These are phyloP conservation scores for Chrysodeixis includens DNA, from an alignment of 2,888 invertebrate genomes.

Conservation along the genomic window DNA sequence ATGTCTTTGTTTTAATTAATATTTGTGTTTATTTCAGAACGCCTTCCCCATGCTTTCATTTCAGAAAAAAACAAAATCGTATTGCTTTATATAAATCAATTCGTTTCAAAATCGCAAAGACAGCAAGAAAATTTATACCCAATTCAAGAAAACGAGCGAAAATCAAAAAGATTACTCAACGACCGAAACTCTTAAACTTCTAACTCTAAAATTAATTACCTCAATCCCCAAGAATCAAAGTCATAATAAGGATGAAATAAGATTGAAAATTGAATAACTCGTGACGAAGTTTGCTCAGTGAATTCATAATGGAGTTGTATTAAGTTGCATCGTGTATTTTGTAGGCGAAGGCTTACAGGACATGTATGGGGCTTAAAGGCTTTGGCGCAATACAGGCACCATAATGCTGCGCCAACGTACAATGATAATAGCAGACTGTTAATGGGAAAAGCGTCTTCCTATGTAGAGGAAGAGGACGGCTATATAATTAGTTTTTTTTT, in stretches of 20 bases:
- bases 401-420: too few species aligned
- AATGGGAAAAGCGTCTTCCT: too few species aligned
- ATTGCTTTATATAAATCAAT: not conserved
- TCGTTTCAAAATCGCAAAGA: not conserved
- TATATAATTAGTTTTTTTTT: too few species aligned
- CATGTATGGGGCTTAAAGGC: conserved; percentile 38
- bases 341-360: conserved; percentile 8
- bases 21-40: too few species aligned
- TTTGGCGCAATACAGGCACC: not conserved
- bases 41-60: too few species aligned
- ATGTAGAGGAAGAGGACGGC: too few species aligned
- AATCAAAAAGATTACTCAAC: conserved; percentile 9
- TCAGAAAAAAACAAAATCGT: too few species aligned
- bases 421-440: too few species aligned
- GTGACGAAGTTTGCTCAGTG: conserved; percentile 32
- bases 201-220: conserved; percentile 31
- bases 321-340: not conserved
- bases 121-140: not conserved
- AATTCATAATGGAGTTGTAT: conserved; percentile 13
- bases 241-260: conserved; percentile 44
- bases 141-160: not conserved
- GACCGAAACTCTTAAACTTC: conserved; percentile 12
- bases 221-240: conserved; percentile 29
- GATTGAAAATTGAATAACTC: conserved; percentile 49
- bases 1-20: too few species aligned